A percentile compares a stretch with the other conserved stretches of the same genome.
Conservation (phyloP, 2,888 invertebrate genomes). For the Schizaphis graminum region DNA sequence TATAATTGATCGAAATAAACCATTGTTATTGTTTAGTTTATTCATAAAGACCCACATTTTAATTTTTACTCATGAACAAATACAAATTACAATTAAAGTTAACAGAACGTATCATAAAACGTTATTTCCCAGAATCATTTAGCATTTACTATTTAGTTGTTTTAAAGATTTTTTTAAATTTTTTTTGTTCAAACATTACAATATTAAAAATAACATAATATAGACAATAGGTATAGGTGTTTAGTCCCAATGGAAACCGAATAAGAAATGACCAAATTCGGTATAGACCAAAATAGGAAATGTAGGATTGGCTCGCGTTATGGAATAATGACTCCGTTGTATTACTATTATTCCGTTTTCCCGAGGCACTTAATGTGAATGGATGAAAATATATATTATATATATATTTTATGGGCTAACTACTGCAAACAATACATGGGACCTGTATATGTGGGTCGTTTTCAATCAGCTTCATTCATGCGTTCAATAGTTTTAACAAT, state of each 20-base stretch:
- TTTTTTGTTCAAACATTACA: not conserved
- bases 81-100: not conserved
- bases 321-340: slow-evolving; percentile 51
- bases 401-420: not conserved
- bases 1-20: not conserved
- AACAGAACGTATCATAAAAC: slow-evolving; percentile 28
- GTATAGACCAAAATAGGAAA: not conserved
- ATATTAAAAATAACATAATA: not conserved
- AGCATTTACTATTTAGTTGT: not conserved
- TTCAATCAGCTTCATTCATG: slow-evolving; percentile 63
- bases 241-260: not conserved
- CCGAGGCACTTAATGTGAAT: slow-evolving; percentile 43
- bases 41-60: not conserved
- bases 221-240: not conserved
- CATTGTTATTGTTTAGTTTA: not conserved
- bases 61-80: not conserved
- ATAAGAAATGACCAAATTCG: slow-evolving; percentile 7
- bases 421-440: slow-evolving; percentile 59
- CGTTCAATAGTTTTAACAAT: slow-evolving; percentile 61
- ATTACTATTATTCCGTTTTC: slow-evolving; percentile 44
- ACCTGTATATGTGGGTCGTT: slow-evolving; percentile 52
- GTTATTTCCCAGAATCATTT: not conserved
- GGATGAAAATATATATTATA: not conserved
- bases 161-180: not conserved
- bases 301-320: slow-evolving; percentile 33